Conservation (phyloP, 2,797 vertebrate genomes). For the Jordanella pulchra region DNA sequence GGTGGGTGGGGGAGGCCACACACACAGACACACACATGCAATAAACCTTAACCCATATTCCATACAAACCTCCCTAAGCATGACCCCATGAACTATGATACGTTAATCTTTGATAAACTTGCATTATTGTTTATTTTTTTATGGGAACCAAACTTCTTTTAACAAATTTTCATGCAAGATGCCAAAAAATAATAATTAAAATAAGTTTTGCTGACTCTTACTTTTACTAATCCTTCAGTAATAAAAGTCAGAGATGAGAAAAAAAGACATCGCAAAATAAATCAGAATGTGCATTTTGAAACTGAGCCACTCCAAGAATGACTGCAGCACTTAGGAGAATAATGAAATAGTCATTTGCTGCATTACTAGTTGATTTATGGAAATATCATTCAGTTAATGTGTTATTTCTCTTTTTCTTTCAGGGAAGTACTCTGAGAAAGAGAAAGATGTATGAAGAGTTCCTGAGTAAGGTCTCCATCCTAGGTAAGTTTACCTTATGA, state of each 20-base stretch:
- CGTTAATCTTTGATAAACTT: conserved; percentile 27
- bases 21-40: conserved; percentile 55
- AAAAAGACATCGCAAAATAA: conserved; percentile 6
- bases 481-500: conserved; percentile 80
- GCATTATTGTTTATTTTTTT: background rate
- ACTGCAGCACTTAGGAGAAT: conserved; percentile 7
- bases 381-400: conserved; percentile 10
- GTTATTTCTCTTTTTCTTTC: conserved; percentile 55
- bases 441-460: conserved; percentile 98
- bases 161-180: too few species aligned
- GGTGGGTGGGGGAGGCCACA: conserved; percentile 73
- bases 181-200: conserved; percentile 6
- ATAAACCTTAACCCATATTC: conserved; percentile 37
- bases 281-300: background rate
- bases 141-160: too few species aligned
- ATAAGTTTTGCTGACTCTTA: conserved; percentile 12
- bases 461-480: conserved; percentile 96
- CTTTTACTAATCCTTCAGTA: background rate
- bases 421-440: conserved; percentile 95
- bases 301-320: conserved; percentile 1
- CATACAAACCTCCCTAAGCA: conserved; percentile 41
- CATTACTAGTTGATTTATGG: background rate
- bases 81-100: conserved; percentile 50
- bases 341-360: background rate
- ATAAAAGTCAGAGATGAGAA: conserved; percentile 6